Evolutionary conservation across 2,797 vertebrate species (phyloP).

Genomic region (Sciurus carolinensis): DNA sequence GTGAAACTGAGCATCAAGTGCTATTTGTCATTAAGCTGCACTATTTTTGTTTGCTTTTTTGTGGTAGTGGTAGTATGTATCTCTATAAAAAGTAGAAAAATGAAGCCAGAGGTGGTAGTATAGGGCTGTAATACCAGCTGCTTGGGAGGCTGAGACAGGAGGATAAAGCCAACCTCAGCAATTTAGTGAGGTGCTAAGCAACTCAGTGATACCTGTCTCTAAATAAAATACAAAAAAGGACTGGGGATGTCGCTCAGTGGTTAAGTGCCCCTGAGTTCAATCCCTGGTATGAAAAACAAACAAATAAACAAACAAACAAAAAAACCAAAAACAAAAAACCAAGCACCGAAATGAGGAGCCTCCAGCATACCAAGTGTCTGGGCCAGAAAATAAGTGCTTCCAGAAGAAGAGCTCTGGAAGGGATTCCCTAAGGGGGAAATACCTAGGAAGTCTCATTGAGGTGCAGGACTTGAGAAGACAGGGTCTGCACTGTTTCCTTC

Average conservation of each 20-base stretch:
- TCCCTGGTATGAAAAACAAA: too few species aligned
- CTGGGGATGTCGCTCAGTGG: too few species aligned
- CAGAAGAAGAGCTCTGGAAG: neutral
- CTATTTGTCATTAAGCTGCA: neutral
- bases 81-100: neutral
- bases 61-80: neutral
- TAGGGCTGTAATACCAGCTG: too few species aligned
- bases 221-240: too few species aligned
- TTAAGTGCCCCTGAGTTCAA: too few species aligned
- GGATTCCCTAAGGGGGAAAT: neutral
- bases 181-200: too few species aligned
- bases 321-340: neutral
- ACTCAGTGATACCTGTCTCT: too few species aligned
- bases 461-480: neutral
- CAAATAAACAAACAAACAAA: too few species aligned
- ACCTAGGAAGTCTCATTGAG: neutral
- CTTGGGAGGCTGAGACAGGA: too few species aligned
- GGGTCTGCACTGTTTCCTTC: neutral
- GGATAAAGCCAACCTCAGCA: too few species aligned
- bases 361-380: neutral
- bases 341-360: neutral
- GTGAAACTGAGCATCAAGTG: neutral
- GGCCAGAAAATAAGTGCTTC: neutral
- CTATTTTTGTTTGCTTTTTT: slow-evolving; percentile 2
- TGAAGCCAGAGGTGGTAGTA: neutral